phyloP scores from a whole-genome alignment of 2,888 invertebrate species.

The Hydrotaea diabolus region DNA sequence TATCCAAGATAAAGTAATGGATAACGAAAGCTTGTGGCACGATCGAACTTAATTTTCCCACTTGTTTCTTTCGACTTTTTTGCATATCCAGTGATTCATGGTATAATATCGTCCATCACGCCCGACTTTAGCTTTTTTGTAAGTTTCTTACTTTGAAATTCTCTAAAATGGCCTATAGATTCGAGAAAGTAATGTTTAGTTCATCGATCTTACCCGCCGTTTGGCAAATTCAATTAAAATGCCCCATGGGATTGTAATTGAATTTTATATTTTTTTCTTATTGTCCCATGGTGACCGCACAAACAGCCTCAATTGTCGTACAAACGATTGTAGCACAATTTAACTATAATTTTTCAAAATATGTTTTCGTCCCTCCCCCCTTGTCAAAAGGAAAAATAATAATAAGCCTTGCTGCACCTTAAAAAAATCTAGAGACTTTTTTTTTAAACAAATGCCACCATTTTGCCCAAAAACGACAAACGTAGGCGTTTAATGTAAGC shows the following conservation, averaged over 20 bases:
- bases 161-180: too few relatives aligned
- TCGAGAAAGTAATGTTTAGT: too few relatives aligned
- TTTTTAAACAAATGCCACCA: conserved; percentile 27
- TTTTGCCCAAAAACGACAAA: conserved; percentile 48
- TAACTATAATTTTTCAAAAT: conserved; percentile 55
- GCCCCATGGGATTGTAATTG: background rate
- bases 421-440: background rate
- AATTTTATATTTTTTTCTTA: background rate
- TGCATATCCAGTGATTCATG: too few relatives aligned
- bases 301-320: conserved; percentile 7
- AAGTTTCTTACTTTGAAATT: too few relatives aligned
- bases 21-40: too few relatives aligned
- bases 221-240: conserved; percentile 12
- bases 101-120: too few relatives aligned
- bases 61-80: too few relatives aligned
- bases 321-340: conserved; percentile 46
- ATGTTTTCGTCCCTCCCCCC: background rate
- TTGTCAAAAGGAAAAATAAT: too few relatives aligned
- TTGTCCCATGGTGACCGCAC: background rate
- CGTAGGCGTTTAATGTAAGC: conserved; percentile 63
- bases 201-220: too few relatives aligned
- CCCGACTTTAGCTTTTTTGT: too few relatives aligned
- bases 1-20: too few relatives aligned
- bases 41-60: too few relatives aligned
- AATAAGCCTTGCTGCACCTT: conserved; percentile 52